Percentiles rank a stretch among this genome's conserved stretches.
Evolutionary conservation across 2,797 vertebrate species (phyloP).

Genomic region (Sebastes taczanowskii): DNA sequence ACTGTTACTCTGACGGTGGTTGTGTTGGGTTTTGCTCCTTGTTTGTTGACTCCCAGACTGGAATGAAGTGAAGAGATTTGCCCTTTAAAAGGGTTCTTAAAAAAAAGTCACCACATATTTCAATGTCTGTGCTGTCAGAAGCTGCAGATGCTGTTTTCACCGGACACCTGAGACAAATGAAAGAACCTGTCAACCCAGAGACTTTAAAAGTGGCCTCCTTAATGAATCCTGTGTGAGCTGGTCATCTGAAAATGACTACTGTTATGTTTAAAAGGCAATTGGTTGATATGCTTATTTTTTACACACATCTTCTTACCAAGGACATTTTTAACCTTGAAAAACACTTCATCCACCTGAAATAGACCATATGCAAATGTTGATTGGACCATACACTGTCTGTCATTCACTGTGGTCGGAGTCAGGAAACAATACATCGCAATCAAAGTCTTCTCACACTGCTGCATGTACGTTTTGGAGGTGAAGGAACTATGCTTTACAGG

Average conservation of each 20-base stretch:
- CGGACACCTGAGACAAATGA: neutral
- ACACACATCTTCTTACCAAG: conserved; percentile 13
- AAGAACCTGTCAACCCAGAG: neutral
- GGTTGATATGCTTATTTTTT: conserved; percentile 33
- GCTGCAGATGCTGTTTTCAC: neutral
- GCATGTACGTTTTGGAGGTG: neutral
- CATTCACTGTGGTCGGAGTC: conserved; percentile 14
- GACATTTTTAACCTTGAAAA: conserved; percentile 38
- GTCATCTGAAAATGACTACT: neutral
- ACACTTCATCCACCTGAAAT: conserved; percentile 4
- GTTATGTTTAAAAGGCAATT: neutral
- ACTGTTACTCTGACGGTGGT: neutral
- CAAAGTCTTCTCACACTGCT: neutral
- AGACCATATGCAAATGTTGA: conserved; percentile 32
- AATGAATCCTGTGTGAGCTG: neutral
- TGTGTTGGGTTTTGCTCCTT: conserved; percentile 29
- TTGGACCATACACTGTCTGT: conserved; percentile 38
- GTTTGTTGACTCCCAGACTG: conserved; percentile 13
- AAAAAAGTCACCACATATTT: neutral
- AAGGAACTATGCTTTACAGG: neutral
- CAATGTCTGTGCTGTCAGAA: neutral
- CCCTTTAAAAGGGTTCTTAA: conserved; percentile 54
- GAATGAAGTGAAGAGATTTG: conserved; percentile 28
- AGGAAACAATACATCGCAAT: neutral
- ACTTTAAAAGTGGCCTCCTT: neutral